A percentile compares a stretch with the other conserved stretches of the same genome.
Conservation (phyloP, 2,797 vertebrate genomes). For the Balearica regulorum region DNA sequence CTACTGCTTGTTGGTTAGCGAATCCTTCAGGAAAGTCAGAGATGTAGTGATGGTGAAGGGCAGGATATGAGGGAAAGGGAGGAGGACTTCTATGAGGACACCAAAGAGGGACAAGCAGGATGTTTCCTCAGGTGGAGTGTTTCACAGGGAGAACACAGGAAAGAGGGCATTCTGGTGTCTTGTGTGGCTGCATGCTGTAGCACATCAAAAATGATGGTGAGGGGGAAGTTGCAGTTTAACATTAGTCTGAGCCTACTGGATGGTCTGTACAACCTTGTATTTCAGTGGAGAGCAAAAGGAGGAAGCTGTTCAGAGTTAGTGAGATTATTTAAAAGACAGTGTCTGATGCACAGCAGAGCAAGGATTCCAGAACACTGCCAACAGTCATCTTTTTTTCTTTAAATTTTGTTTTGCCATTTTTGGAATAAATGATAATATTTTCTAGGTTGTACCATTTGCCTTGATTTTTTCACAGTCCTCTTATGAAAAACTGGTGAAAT, state of each 20-base stretch:
- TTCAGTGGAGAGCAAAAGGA: not conserved
- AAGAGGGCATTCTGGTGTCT: not conserved
- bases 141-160: not conserved
- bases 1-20: not conserved
- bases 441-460: not conserved
- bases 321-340: not conserved
- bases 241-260: not conserved
- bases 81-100: not conserved
- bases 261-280: not conserved
- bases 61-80: not conserved
- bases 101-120: not conserved
- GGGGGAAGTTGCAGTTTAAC: not conserved
- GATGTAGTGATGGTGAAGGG: not conserved
- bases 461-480: not conserved
- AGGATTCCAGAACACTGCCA: not conserved
- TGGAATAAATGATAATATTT: not conserved
- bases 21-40: not conserved
- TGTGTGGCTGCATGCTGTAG: not conserved
- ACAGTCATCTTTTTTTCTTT: not conserved
- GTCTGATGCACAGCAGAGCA: not conserved
- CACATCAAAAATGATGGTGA: not conserved
- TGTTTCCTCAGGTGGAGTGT: not conserved
- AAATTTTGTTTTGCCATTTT: not conserved
- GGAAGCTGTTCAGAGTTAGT: not conserved
- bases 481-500: not conserved